Evolutionary conservation across 2,797 vertebrate genomes (phyloP).

Genomic region (Chelonia mydas): DNA sequence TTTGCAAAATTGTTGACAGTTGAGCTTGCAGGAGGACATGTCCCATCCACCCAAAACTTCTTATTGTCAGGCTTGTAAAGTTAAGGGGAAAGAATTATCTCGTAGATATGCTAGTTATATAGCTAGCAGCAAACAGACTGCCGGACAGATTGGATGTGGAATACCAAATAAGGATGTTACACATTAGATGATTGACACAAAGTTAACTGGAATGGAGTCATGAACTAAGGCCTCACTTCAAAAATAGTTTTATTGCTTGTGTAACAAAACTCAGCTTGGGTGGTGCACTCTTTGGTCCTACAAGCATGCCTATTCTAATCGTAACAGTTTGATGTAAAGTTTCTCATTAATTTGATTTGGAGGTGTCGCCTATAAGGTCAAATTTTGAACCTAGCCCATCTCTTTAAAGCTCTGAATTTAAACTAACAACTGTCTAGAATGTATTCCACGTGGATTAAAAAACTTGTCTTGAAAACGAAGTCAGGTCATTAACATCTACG

Average conservation of each 20-base stretch:
- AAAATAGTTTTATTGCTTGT: too few species aligned
- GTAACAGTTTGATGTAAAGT: not conserved
- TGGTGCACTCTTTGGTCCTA: not conserved
- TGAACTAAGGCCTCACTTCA: not conserved
- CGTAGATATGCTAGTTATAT: too few species aligned
- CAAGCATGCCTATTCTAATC: not conserved
- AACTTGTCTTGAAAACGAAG: not conserved
- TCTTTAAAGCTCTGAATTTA: not conserved
- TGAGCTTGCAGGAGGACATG: too few species aligned
- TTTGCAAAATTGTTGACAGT: too few species aligned
- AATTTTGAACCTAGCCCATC: not conserved
- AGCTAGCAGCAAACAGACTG: not conserved
- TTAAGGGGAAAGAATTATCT: too few species aligned
- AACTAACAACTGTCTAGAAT: not conserved
- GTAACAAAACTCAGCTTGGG: not conserved
- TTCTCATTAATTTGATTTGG: not conserved
- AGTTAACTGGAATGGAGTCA: not conserved
- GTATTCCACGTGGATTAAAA: not conserved
- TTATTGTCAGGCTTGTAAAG: too few species aligned
- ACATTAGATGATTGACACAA: not conserved
- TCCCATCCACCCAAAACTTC: too few species aligned
- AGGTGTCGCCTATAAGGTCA: not conserved
- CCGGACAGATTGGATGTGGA: not conserved
- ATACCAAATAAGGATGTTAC: not conserved
- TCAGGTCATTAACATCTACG: not conserved